Conservation (phyloP, 2,888 invertebrate species). For the Slavum lentiscoides region DNA sequence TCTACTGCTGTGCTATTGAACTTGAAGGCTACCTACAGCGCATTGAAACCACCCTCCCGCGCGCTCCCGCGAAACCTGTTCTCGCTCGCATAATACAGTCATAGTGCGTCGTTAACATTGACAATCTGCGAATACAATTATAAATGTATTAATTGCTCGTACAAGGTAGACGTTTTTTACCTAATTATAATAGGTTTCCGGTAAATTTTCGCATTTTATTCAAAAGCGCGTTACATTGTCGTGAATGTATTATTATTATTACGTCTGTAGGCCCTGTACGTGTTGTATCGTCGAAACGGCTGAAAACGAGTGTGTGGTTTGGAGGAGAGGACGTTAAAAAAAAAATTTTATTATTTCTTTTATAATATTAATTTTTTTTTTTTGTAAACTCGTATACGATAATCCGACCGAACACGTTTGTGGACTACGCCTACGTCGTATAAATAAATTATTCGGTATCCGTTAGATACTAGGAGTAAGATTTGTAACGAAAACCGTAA, state of each 20-base stretch:
- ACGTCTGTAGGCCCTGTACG: constrained; percentile 1
- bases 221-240: neutral
- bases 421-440: too few species aligned
- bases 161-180: constrained; percentile 10
- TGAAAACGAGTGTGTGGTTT: too few species aligned
- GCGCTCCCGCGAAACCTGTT: constrained; percentile 22
- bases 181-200: constrained; percentile 6
- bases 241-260: neutral
- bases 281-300: neutral
- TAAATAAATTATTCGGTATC: too few species aligned
- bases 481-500: too few species aligned
- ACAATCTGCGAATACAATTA: neutral
- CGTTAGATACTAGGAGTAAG: too few species aligned
- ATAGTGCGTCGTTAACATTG: constrained; percentile 37
- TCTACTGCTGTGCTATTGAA: constrained; percentile 44
- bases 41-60: neutral
- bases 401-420: too few species aligned
- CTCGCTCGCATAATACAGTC: neutral
- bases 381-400: too few species aligned
- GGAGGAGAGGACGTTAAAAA: too few species aligned
- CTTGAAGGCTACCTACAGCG: constrained; percentile 32
- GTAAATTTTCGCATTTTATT: constrained; percentile 12
- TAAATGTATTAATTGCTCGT: neutral
- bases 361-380: too few species aligned
- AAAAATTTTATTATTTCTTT: too few species aligned